These are phyloP conservation scores for Eilema caniola DNA, from an alignment of 2,888 invertebrate species.

Conservation along the genomic window DNA sequence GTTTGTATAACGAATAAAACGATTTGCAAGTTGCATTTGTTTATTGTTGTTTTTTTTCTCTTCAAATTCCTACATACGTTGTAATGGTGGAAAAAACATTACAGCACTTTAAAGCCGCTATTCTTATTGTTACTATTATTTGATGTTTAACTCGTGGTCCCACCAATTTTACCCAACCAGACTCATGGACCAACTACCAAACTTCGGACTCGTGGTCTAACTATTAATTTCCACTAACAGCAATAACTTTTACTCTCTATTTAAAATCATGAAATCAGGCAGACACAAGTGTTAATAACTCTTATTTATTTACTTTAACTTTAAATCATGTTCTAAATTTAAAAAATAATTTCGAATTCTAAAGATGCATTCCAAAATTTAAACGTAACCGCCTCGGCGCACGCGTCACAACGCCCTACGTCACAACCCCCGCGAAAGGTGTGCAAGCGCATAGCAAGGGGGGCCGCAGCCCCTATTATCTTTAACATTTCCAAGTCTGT, in stretches of 20 bases:
- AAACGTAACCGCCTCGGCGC: constrained; percentile 78
- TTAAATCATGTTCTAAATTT: neutral
- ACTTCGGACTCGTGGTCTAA: too few relatives aligned
- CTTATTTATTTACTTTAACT: neutral
- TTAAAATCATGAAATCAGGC: neutral
- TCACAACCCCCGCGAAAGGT: constrained; percentile 82
- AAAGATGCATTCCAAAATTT: constrained; percentile 67
- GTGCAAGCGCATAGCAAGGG: constrained; percentile 67
- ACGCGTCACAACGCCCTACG: constrained; percentile 65
- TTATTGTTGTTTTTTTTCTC: too few relatives aligned
- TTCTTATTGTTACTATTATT: neutral
- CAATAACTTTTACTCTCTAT: too few relatives aligned
- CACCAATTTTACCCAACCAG: too few relatives aligned
- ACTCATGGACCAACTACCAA: too few relatives aligned
- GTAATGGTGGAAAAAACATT: too few relatives aligned
- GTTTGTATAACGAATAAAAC: neutral
- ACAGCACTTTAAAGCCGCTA: neutral
- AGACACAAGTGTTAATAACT: neutral
- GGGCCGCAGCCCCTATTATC: constrained; percentile 84
- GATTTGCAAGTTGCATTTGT: neutral
- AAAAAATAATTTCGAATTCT: constrained; percentile 7
- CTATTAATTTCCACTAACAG: too few relatives aligned
- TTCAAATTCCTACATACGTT: too few relatives aligned
- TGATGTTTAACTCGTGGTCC: too few relatives aligned
- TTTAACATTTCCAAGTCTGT: constrained; percentile 86